Conservation (phyloP, 2,797 vertebrate genomes). For the Sitta carolinensis region DNA sequence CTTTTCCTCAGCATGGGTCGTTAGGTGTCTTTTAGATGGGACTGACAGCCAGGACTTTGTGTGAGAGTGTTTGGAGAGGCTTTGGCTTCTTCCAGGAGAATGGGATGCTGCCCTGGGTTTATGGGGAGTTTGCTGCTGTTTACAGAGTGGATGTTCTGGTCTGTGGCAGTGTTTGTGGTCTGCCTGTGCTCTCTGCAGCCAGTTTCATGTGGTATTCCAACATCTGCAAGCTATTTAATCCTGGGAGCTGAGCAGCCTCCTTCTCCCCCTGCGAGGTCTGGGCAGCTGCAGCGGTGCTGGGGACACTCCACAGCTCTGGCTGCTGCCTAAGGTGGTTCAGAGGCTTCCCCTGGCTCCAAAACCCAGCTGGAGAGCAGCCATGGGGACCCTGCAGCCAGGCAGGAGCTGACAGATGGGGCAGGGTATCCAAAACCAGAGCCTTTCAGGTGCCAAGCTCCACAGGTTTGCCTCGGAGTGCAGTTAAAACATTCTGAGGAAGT, state of each 20-base stretch:
- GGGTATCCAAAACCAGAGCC: fast-evolving
- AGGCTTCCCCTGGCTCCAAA: neutral
- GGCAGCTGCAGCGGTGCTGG: neutral
- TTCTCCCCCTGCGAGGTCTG: neutral
- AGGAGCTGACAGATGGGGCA: neutral
- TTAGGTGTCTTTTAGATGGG: neutral
- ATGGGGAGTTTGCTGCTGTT: neutral
- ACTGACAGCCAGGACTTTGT: neutral
- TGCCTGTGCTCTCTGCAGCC: slow-evolving; percentile 13
- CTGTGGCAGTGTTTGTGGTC: slow-evolving; percentile 26
- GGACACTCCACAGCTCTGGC: neutral
- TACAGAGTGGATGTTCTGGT: slow-evolving; percentile 29
- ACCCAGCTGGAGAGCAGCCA: neutral
- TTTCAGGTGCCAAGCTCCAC: neutral
- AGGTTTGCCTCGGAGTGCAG: neutral
- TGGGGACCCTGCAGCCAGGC: neutral
- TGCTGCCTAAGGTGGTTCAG: neutral
- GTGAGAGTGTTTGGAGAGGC: neutral
- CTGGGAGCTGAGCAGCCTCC: neutral
- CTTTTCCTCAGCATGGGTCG: fast-evolving
- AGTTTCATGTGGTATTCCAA: neutral
- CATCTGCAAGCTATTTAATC: slow-evolving; percentile 70
- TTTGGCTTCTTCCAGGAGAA: neutral
- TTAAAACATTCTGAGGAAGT: neutral
- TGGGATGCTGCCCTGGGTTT: neutral